These are phyloP conservation scores for Cremastinae sp. DNA, from an alignment of 2,888 invertebrate species.

Conservation along the genomic window DNA sequence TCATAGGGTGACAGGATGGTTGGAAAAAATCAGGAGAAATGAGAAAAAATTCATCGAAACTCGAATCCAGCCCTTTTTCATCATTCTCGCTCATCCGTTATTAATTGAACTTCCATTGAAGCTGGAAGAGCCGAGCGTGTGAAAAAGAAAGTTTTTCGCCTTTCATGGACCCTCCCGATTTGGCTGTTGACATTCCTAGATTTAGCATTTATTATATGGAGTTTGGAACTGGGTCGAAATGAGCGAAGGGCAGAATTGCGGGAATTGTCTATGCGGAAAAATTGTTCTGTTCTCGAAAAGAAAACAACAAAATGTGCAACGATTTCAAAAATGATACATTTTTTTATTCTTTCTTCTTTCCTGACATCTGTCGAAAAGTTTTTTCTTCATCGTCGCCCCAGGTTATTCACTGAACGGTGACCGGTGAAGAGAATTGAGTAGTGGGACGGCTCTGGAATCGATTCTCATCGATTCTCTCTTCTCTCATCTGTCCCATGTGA, in stretches of 20 bases:
- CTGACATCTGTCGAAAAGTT: conserved; percentile 34
- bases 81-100: conserved; percentile 48
- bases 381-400: conserved; percentile 27
- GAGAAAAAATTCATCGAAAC: conserved; percentile 48
- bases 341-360: conserved; percentile 1
- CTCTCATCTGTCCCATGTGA: background rate
- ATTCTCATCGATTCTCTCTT: conserved; percentile 23
- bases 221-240: background rate
- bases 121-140: conserved; percentile 9
- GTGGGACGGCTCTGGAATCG: background rate
- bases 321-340: conserved; percentile 22
- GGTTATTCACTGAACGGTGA: conserved; percentile 1
- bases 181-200: background rate
- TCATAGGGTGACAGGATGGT: conserved; percentile 15
- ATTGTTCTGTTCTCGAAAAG: background rate
- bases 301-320: conserved; percentile 1
- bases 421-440: background rate
- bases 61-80: conserved; percentile 44
- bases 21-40: background rate
- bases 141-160: conserved; percentile 39
- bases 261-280: conserved; percentile 26
- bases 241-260: background rate
- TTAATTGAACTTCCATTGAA: conserved; percentile 45
- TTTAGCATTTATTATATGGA: conserved; percentile 48
- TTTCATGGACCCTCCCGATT: conserved; percentile 15